These are phyloP conservation scores for Stegophylla sp. DNA, from an alignment of 2,888 invertebrate genomes.

Conservation along the genomic window DNA sequence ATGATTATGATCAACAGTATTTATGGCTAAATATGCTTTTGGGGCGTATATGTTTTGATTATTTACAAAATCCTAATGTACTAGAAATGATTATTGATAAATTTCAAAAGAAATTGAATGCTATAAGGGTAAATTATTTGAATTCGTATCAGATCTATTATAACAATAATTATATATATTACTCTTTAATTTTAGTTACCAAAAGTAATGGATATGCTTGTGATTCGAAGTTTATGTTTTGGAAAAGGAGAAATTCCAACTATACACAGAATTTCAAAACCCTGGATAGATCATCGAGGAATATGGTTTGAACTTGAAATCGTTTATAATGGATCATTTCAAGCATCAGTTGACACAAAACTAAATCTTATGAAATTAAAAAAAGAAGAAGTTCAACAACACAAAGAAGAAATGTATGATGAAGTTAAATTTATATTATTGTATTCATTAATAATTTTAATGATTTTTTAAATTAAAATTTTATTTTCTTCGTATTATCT, in stretches of 20 bases:
- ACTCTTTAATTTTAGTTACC: constrained; percentile 34
- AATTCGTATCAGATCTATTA: neutral
- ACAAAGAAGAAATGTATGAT: constrained; percentile 47
- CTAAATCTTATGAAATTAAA: constrained; percentile 79
- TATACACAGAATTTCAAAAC: constrained; percentile 44
- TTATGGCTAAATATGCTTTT: constrained; percentile 81
- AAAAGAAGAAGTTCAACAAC: constrained; percentile 53
- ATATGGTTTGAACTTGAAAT: constrained; percentile 88
- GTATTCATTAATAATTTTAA: no score
- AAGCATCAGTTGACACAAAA: constrained; percentile 86
- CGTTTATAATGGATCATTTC: constrained; percentile 78
- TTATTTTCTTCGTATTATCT: no score
- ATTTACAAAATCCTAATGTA: constrained; percentile 77
- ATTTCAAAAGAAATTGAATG: constrained; percentile 84
- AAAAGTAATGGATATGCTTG: constrained; percentile 55
- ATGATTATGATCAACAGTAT: constrained; percentile 36
- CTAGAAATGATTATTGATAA: constrained; percentile 75
- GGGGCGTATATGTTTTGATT: constrained; percentile 82
- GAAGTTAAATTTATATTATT: neutral
- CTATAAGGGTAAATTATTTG: constrained; percentile 73
- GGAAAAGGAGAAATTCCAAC: constrained; percentile 57
- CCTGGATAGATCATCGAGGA: constrained; percentile 66
- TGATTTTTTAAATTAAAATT: no score
- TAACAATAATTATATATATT: neutral
- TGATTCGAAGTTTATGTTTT: constrained; percentile 54